A percentile compares a stretch with the other conserved stretches of the same genome.
phyloP scores from a whole-genome alignment of 2,113 vertebrate genomes.

The Pterocles gutturalis region DNA sequence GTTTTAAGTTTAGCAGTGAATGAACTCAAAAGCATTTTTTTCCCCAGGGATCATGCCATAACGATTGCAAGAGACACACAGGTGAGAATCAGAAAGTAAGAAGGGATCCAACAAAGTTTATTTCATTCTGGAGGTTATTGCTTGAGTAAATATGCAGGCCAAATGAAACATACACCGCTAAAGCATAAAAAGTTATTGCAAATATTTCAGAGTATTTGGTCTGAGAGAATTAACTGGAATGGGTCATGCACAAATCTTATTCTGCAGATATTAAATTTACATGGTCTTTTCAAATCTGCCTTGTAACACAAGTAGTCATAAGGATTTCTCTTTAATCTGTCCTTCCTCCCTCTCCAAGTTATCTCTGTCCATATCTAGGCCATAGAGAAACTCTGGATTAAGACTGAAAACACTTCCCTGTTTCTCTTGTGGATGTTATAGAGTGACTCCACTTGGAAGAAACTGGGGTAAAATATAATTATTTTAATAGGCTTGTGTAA shows the following conservation, averaged over 20 bases:
- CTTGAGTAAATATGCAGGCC: background rate
- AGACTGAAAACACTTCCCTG: background rate
- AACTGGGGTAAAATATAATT: background rate
- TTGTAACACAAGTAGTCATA: background rate
- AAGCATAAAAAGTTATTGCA: background rate
- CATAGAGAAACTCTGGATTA: background rate
- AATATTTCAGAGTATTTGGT: background rate
- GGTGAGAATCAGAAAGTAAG: background rate
- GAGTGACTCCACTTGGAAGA: background rate
- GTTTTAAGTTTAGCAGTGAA: background rate
- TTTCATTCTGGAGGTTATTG: slow-evolving; percentile 19
- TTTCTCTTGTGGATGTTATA: background rate
- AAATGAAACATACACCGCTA: background rate
- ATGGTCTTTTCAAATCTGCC: background rate
- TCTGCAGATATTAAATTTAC: background rate
- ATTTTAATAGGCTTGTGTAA: background rate
- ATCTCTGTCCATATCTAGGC: background rate
- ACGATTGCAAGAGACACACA: background rate
- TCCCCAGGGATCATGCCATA: background rate
- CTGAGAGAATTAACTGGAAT: background rate
- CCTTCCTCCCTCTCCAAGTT: background rate
- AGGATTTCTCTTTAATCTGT: background rate
- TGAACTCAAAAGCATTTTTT: background rate
- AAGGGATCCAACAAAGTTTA: background rate
- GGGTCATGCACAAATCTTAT: background rate